Conservation (phyloP, 1,140 invertebrate species). For the Drosophila aff. region DNA sequence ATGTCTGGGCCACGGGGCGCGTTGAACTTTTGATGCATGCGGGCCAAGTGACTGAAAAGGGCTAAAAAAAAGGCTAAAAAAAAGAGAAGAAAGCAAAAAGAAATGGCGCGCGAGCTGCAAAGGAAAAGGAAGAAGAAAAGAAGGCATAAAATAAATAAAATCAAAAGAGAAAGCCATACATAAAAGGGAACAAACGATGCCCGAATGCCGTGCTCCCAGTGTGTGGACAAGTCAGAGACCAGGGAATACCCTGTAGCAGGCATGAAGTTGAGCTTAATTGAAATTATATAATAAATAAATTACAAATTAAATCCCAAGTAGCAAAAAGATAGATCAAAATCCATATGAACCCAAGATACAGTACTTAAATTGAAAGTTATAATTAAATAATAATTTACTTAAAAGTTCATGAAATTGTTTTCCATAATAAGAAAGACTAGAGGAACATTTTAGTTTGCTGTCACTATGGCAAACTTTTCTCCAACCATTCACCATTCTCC, state of each 20-base stretch:
- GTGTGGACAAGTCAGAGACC: neutral
- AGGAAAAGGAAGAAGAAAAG: constrained; percentile 7
- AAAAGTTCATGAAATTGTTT: too few relatives aligned
- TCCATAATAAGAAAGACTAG: too few relatives aligned
- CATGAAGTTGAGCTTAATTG: too few relatives aligned
- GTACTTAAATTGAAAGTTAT: too few relatives aligned
- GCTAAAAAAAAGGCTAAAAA: constrained; percentile 28
- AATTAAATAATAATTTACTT: too few relatives aligned
- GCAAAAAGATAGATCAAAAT: too few relatives aligned
- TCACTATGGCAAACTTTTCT: too few relatives aligned
- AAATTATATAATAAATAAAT: too few relatives aligned
- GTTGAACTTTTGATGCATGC: constrained; percentile 79
- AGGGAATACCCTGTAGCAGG: constrained; percentile 3
- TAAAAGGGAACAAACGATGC: constrained; percentile 15
- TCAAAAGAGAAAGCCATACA: constrained; percentile 45
- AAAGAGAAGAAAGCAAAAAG: constrained; percentile 11
- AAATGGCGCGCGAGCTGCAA: constrained; percentile 16
- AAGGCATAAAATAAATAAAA: constrained; percentile 47
- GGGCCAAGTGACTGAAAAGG: constrained; percentile 65
- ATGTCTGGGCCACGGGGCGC: constrained; percentile 64
- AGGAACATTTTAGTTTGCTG: too few relatives aligned
- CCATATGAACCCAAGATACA: too few relatives aligned
- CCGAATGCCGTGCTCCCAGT: neutral
- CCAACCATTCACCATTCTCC: too few relatives aligned
- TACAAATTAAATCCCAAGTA: too few relatives aligned